Conservation (phyloP, 2,888 invertebrate genomes). For the Drosophila macrothrix region DNA sequence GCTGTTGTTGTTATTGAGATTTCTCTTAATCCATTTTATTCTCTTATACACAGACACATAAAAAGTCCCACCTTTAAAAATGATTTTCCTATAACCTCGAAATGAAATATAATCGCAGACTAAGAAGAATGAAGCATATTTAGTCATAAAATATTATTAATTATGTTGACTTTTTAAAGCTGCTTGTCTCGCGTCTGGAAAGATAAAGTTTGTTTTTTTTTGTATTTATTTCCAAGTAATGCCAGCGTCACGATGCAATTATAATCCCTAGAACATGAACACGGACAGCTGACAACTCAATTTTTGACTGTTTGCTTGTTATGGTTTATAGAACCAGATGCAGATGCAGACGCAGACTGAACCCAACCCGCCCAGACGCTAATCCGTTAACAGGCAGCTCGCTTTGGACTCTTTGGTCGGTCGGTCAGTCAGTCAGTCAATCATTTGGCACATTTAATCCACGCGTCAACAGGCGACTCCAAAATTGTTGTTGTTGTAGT, state of each 20-base stretch:
- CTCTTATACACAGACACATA: background rate
- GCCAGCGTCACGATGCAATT: constrained; percentile 31
- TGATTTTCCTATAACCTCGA: background rate
- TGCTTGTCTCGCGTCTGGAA: background rate
- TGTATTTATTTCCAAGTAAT: background rate
- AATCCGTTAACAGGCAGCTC: constrained; percentile 64
- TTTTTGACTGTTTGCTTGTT: constrained; percentile 54
- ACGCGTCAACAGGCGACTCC: constrained; percentile 73
- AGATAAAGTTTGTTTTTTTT: background rate
- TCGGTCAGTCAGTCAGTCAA: constrained; percentile 28
- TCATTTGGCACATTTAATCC: constrained; percentile 79
- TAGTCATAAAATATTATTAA: constrained; percentile 5
- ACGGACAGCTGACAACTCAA: constrained; percentile 53
- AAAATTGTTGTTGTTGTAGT: constrained; percentile 50
- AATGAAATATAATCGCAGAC: background rate
- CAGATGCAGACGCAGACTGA: constrained; percentile 27
- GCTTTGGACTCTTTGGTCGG: constrained; percentile 2
- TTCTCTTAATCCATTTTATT: background rate
- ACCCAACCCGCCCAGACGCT: constrained; percentile 45
- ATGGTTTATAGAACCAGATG: constrained; percentile 20
- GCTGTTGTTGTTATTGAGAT: no score
- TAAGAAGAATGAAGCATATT: background rate
- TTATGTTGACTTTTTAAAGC: constrained; percentile 10
- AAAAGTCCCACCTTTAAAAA: background rate
- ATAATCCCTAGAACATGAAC: constrained; percentile 44